Conservation (phyloP, 1,140 invertebrate species). For the Seison nebaliae region DNA sequence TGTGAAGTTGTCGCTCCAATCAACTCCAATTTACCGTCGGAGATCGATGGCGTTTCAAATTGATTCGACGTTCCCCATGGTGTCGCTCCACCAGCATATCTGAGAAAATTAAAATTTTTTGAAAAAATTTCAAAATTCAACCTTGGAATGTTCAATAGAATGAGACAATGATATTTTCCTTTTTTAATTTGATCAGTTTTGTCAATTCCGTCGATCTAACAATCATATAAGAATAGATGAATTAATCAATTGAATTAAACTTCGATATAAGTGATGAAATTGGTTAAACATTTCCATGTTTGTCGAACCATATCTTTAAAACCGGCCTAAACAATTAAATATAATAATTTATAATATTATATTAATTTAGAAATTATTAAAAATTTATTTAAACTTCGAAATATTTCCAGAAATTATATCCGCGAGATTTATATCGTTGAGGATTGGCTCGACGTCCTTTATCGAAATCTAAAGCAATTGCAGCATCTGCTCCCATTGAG, state of each 20-base stretch:
- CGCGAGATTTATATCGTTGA: neutral
- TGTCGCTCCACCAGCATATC: constrained; percentile 9
- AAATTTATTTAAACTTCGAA: neutral
- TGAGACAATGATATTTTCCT: constrained; percentile 7
- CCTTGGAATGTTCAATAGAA: constrained; percentile 10
- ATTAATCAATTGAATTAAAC: neutral
- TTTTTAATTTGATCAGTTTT: constrained; percentile 6
- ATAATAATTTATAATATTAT: constrained; percentile 5
- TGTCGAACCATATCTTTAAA: constrained; percentile 11
- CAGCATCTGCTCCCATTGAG: constrained; percentile 29
- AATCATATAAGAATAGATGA: neutral
- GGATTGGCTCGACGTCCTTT: constrained; percentile 16
- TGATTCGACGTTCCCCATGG: constrained; percentile 7
- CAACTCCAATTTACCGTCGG: constrained; percentile 11
- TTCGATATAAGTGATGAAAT: neutral
- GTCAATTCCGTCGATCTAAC: constrained; percentile 4
- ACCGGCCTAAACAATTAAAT: constrained; percentile 9
- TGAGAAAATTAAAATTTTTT: neutral
- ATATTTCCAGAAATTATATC: neutral
- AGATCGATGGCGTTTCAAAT: constrained; percentile 3
- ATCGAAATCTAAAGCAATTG: constrained; percentile 29
- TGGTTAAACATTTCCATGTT: constrained; percentile 9
- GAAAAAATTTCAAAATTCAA: neutral
- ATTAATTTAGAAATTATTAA: neutral
- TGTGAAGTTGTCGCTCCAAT: neutral